phyloP scores from a whole-genome alignment of 2,888 invertebrate genomes.

The Nowickia ferox region DNA sequence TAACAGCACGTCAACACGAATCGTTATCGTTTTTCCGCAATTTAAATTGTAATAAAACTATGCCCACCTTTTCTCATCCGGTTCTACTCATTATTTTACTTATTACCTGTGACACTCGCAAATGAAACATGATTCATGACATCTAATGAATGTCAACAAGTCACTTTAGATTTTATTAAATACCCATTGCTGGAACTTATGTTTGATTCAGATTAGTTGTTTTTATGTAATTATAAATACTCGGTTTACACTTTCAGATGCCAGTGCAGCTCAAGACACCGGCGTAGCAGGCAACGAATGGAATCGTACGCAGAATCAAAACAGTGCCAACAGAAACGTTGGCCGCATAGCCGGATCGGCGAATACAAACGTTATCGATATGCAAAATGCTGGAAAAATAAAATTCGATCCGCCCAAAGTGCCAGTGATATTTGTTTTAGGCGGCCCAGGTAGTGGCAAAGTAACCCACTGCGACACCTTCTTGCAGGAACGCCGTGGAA shows the following conservation, averaged over 20 bases:
- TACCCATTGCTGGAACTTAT: not conserved
- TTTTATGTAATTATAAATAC: not conserved
- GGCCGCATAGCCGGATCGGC: slow-evolving; percentile 83
- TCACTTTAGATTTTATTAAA: not conserved
- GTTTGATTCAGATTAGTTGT: not conserved
- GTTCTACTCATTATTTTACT: not conserved
- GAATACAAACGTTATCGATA: slow-evolving; percentile 87
- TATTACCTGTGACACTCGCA: not conserved
- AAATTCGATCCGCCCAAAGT: slow-evolving; percentile 93
- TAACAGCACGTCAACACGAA: slow-evolving; percentile 61
- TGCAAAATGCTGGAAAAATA: slow-evolving; percentile 91
- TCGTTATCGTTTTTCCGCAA: slow-evolving; percentile 59
- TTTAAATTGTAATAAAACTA: slow-evolving; percentile 46
- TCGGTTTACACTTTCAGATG: slow-evolving; percentile 77
- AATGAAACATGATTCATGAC: not conserved
- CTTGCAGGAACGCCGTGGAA: slow-evolving; percentile 92
- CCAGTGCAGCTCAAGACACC: slow-evolving; percentile 90
- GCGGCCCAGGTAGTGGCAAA: slow-evolving; percentile 98
- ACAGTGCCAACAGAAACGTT: slow-evolving; percentile 74
- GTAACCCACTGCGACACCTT: slow-evolving; percentile 98
- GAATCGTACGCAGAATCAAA: slow-evolving; percentile 81
- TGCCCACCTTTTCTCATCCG: slow-evolving; percentile 28
- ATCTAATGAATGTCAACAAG: not conserved
- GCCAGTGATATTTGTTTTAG: slow-evolving; percentile 94
- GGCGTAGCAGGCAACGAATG: slow-evolving; percentile 85